These are phyloP conservation scores for Oligia fasciuncula DNA, from an alignment of 2,888 invertebrate genomes.

Conservation along the genomic window DNA sequence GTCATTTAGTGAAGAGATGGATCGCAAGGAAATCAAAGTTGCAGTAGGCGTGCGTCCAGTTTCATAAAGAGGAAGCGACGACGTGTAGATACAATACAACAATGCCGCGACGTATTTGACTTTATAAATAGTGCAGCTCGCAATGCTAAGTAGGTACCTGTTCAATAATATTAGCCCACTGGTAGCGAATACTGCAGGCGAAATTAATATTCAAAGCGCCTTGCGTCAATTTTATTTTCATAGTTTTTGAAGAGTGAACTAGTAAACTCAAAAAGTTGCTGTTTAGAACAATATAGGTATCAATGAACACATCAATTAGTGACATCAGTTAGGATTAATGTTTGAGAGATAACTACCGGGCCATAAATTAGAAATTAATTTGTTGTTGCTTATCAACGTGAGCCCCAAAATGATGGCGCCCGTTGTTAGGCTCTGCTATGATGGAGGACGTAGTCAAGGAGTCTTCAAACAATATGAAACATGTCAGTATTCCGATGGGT, in stretches of 20 bases:
- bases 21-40: constrained; percentile 77
- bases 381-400: constrained; percentile 5
- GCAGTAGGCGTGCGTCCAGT: constrained; percentile 77
- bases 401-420: neutral
- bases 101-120: constrained; percentile 85
- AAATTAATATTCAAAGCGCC: constrained; percentile 57
- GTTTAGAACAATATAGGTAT: neutral
- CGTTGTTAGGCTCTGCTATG: neutral
- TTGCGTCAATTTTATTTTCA: constrained; percentile 32
- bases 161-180: constrained; percentile 67
- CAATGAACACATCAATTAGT: constrained; percentile 3
- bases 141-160: constrained; percentile 73
- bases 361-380: neutral
- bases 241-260: neutral
- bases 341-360: neutral
- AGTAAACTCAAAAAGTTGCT: neutral
- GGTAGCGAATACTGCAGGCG: constrained; percentile 48
- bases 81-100: constrained; percentile 84
- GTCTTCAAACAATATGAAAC: constrained; percentile 10
- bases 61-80: constrained; percentile 83
- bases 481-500: neutral
- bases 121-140: constrained; percentile 86
- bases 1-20: constrained; percentile 67
- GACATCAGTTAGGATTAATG: neutral
- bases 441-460: neutral